Evolutionary conservation across 2,113 vertebrate species (phyloP), one percentile per base, ranked within the genome.

Genomic region (Xenopus laevis): DNA sequence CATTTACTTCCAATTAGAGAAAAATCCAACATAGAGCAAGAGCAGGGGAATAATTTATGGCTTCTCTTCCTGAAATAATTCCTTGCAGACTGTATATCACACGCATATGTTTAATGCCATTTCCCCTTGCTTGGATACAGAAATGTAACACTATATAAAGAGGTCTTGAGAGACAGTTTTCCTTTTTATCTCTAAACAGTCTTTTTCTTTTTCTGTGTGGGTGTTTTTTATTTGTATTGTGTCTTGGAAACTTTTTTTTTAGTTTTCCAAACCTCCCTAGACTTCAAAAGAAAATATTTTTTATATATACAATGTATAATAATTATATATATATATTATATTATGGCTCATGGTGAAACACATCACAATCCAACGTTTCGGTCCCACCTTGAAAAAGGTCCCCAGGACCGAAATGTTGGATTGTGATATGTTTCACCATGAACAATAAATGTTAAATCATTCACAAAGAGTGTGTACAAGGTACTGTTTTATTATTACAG

Each of bases 31-130:
- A 58, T 55, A 74, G 16, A 2, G 46, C n/a, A 23, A 67, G 20
- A 50, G 46, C 16, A 74, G 40, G 44, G 20, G 72, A 61, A 68
- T 68, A 74, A 74, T 74, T 68, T 74, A 74, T 74, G 21, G 53
- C 65, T 50, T 68, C 17, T 74, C 20, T 67, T 74, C 72, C 53
- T 20, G 18, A 68, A 74, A 68, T 68, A 60, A 74, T 75, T 75
- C 58, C 58, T 68, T 62, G 18, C 64, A 74, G 72, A 75, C 65
- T 59, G 16, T 30, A 15, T 62, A 68, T 68, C 72, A 68, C 55
- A 61, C 55, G 72, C 44, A 60, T 44, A 60, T 17, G 68, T 66
- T 65, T 40, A 44, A 46, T 46, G 33, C 33, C 17, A 58, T 73
- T 46, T 64, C 50, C 50, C 65, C 46, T 73, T 58, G 64, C 67